A percentile compares a stretch with the other conserved stretches of the same genome.
phyloP scores from a whole-genome alignment of 2,888 invertebrate genomes.

The Caenorhabditis virilis region DNA sequence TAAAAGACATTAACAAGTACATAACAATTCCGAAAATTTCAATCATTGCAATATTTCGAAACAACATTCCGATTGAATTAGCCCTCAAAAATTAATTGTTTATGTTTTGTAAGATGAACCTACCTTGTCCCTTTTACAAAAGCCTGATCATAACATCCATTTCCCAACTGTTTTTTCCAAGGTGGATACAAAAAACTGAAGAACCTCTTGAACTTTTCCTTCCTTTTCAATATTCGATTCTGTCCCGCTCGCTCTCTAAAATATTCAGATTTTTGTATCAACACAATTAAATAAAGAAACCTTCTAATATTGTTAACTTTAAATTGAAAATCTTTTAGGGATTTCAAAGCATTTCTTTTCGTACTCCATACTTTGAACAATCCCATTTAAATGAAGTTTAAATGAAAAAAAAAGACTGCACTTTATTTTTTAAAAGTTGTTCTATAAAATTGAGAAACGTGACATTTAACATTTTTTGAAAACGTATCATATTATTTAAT shows the following conservation, averaged over 20 bases:
- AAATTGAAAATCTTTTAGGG: constrained; percentile 26
- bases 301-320: constrained; percentile 30
- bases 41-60: constrained; percentile 35
- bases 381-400: too few species aligned
- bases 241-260: constrained; percentile 25
- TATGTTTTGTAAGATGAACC: not conserved
- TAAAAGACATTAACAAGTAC: constrained; percentile 50
- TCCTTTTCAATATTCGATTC: constrained; percentile 11
- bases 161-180: constrained; percentile 15
- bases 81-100: constrained; percentile 14
- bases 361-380: constrained; percentile 27
- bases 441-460: too few species aligned
- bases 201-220: constrained; percentile 15
- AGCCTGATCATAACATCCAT: constrained; percentile 22
- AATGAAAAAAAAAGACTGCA: not conserved
- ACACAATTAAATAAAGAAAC: too few species aligned
- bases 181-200: constrained; percentile 27
- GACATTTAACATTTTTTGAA: too few species aligned
- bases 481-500: too few species aligned
- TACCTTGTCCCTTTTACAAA: constrained; percentile 25
- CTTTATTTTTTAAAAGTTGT: too few species aligned
- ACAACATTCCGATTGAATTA: constrained; percentile 18
- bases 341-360: constrained; percentile 22
- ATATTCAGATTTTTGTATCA: too few species aligned
- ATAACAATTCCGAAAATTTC: constrained; percentile 54